Evolutionary conservation across 2,888 invertebrate genomes (phyloP), one percentile per base, ranked within the genome.

Genomic region (Lochmaea crataegi): DNA sequence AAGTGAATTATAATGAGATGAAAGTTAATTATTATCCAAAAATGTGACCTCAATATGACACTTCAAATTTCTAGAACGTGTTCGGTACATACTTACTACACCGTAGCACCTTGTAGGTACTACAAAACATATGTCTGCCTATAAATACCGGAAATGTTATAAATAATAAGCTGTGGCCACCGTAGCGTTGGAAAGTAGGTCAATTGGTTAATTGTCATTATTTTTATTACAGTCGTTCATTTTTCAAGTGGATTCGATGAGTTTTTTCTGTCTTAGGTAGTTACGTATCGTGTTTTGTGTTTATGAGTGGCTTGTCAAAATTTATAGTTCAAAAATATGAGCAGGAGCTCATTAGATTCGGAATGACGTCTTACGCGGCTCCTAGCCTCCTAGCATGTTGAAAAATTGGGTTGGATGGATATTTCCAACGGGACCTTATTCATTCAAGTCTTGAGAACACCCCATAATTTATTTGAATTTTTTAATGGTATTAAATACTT

Each of bases 161-260:
- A 67, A 57, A 57, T 67, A 42, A 58, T 67, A 38, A 41, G 61
- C 11, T 7, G 61, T 41, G 61, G 41, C 61, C 42, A 61, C 2
- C 61, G 61, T 61, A 61, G 41, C 61, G 61, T 61, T 61, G 2
- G 67, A 67, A 67, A 67, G 67, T 67, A 57, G 67, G 67, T 67
- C 66, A 67, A 57, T 67, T 67, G 66, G 66, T 67, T 67, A 67
- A 67, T 67, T 58, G 58, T 58, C 65, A 41, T 57, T 26, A 57
- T 57, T 67, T 32, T 67, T 67, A 58, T 41, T 67, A 14, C 67
- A 45, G 14, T 66, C 16, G 41, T 18, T 57, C 18, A 41, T 38
- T 61, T 61, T 16, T 51, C 3, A 42, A 53, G 22, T 66, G 56
- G 16, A 56, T 16, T 11, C 2, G 56, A 38, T 10, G 51, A 67